Conservation (phyloP, 2,888 invertebrate genomes). For the Melanotus villosus region DNA sequence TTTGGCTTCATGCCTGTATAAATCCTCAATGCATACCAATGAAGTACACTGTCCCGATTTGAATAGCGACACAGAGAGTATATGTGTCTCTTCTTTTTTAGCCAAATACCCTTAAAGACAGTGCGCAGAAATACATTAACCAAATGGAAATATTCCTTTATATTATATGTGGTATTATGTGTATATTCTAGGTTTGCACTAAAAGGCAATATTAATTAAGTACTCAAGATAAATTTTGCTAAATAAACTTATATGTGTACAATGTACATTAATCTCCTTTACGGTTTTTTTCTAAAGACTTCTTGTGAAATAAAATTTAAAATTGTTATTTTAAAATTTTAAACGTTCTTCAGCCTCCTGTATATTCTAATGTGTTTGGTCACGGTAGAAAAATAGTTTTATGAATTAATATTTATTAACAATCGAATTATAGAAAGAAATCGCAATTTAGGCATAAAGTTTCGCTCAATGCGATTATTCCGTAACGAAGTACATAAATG, state of each 20-base stretch:
- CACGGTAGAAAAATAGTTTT: too few species aligned
- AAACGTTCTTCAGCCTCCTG: too few species aligned
- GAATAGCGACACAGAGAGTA: constrained; percentile 61
- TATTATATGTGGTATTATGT: constrained; percentile 37
- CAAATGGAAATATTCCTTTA: constrained; percentile 27
- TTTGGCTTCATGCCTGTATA: constrained; percentile 70
- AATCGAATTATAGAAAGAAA: too few species aligned
- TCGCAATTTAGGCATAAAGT: too few species aligned
- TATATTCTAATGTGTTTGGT: too few species aligned
- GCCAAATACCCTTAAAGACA: constrained; percentile 37
- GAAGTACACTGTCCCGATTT: constrained; percentile 66
- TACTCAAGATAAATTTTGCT: constrained; percentile 8
- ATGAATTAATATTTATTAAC: too few species aligned
- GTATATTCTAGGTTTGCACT: constrained; percentile 27
- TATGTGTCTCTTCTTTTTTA: constrained; percentile 57
- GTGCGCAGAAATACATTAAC: constrained; percentile 35
- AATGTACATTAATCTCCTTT: neutral
- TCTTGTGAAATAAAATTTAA: too few species aligned
- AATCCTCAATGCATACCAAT: constrained; percentile 71
- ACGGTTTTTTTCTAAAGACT: too few species aligned
- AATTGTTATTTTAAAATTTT: too few species aligned
- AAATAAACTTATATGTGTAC: neutral
- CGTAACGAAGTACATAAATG: too few species aligned
- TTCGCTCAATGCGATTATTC: too few species aligned
- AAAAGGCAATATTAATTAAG: constrained; percentile 34